These are phyloP conservation scores for Deilephila elpenor DNA, from an alignment of 2,888 invertebrate genomes.

Conservation along the genomic window DNA sequence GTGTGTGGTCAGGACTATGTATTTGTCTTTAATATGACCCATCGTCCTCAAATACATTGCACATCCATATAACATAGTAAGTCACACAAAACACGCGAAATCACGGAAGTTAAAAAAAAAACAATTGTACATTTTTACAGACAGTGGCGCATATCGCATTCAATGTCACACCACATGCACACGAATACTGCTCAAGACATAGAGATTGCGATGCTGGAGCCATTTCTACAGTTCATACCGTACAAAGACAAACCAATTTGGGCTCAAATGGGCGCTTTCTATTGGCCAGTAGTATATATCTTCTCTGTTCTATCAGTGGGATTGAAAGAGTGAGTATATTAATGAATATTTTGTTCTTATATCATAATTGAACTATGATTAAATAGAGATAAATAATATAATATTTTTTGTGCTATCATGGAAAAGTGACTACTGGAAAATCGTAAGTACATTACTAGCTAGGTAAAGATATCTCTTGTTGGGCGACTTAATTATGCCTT, in stretches of 20 bases:
- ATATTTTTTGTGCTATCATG: too few relatives aligned
- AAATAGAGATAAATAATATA: too few relatives aligned
- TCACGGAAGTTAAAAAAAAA: background rate
- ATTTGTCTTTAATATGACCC: too few relatives aligned
- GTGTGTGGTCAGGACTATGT: too few relatives aligned
- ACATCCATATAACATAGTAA: too few relatives aligned
- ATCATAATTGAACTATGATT: background rate
- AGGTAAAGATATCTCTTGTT: too few relatives aligned
- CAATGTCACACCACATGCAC: conserved; percentile 91
- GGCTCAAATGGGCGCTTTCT: conserved; percentile 82
- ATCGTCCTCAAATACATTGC: too few relatives aligned
- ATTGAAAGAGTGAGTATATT: conserved; percentile 74
- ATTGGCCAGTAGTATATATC: conserved; percentile 79
- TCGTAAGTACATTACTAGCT: too few relatives aligned
- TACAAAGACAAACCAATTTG: conserved; percentile 81
- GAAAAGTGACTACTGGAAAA: too few relatives aligned
- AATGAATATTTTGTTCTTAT: background rate
- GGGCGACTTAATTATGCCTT: too few relatives aligned
- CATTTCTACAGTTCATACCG: conserved; percentile 88
- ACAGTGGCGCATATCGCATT: conserved; percentile 92
- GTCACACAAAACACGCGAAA: too few relatives aligned
- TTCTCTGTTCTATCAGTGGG: conserved; percentile 57
- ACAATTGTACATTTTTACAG: conserved; percentile 62
- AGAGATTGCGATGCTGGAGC: conserved; percentile 89
- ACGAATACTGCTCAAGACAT: conserved; percentile 91